Percentiles rank a stretch among this genome's conserved stretches.
Conservation (phyloP, 2,888 invertebrate genomes). For the Microplitis deprimator region DNA sequence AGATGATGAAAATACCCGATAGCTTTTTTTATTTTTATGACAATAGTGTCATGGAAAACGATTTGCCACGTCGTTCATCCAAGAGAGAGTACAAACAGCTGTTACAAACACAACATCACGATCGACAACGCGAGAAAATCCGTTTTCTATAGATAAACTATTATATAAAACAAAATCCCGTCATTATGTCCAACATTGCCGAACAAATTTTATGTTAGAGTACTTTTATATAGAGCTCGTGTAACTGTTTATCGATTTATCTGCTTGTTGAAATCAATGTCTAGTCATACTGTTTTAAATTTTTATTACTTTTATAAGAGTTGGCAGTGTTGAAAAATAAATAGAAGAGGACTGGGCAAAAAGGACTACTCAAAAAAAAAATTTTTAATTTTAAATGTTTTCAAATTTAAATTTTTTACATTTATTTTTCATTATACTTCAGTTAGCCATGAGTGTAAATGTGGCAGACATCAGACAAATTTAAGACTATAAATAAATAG, state of each 20-base stretch:
- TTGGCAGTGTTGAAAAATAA: neutral
- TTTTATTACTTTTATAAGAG: too few species aligned
- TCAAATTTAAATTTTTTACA: too few species aligned
- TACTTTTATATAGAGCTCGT: too few species aligned
- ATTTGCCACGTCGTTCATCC: conserved; percentile 15
- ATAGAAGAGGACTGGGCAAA: too few species aligned
- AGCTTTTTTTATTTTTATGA: neutral
- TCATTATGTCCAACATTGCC: conserved; percentile 33
- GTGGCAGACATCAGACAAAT: too few species aligned
- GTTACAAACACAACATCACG: conserved; percentile 26
- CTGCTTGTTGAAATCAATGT: too few species aligned
- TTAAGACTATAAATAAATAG: too few species aligned
- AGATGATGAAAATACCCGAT: neutral
- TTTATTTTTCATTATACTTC: too few species aligned
- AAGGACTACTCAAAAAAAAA: too few species aligned
- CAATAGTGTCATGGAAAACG: neutral
- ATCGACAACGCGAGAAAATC: conserved; percentile 26
- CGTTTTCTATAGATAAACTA: conserved; percentile 28
- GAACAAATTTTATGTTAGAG: conserved; percentile 16
- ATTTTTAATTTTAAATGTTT: too few species aligned
- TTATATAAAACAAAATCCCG: conserved; percentile 35
- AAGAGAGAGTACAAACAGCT: conserved; percentile 16
- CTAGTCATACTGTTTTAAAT: too few species aligned
- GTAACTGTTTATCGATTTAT: neutral
- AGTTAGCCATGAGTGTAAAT: too few species aligned